phyloP scores from a whole-genome alignment of 2,797 vertebrate species.

The Peromyscus melanophrys region DNA sequence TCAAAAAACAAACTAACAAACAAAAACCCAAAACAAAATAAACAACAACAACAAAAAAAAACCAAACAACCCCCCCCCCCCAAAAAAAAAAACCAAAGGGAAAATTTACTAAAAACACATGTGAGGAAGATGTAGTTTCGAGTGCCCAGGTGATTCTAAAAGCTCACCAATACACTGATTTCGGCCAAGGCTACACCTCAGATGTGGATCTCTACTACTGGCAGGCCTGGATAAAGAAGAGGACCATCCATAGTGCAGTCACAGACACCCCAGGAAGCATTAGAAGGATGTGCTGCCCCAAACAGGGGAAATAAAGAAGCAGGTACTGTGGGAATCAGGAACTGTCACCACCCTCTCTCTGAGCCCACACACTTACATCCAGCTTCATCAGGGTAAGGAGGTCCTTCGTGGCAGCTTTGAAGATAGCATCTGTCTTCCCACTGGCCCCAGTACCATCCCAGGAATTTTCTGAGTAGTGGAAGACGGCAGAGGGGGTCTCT shows the following conservation, averaged over 20 bases:
- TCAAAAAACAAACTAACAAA: neutral
- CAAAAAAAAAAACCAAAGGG: neutral
- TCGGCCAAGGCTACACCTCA: neutral
- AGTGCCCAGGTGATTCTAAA: neutral
- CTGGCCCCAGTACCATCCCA: slow-evolving; percentile 86
- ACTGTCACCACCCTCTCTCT: fast-evolving
- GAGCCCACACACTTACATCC: slow-evolving; percentile 89
- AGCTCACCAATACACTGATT: neutral
- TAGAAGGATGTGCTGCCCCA: neutral
- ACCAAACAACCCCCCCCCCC: neutral
- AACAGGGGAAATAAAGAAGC: neutral
- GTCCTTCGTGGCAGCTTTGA: slow-evolving; percentile 96
- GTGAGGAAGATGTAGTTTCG: neutral
- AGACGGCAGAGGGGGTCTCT: slow-evolving; percentile 92
- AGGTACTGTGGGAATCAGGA: too few relatives aligned
- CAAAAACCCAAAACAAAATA: neutral
- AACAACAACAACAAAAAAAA: neutral
- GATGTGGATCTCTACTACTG: neutral
- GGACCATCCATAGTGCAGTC: neutral
- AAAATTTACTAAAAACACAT: neutral
- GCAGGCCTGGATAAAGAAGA: neutral
- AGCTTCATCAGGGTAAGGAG: slow-evolving; percentile 94
- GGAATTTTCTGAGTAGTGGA: slow-evolving; percentile 89
- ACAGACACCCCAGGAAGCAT: neutral
- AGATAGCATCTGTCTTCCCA: slow-evolving; percentile 89